Percentiles rank a stretch among this genome's conserved stretches.
phyloP scores from a whole-genome alignment of 2,113 vertebrate species.

The Chiloscyllium plagiosum region DNA sequence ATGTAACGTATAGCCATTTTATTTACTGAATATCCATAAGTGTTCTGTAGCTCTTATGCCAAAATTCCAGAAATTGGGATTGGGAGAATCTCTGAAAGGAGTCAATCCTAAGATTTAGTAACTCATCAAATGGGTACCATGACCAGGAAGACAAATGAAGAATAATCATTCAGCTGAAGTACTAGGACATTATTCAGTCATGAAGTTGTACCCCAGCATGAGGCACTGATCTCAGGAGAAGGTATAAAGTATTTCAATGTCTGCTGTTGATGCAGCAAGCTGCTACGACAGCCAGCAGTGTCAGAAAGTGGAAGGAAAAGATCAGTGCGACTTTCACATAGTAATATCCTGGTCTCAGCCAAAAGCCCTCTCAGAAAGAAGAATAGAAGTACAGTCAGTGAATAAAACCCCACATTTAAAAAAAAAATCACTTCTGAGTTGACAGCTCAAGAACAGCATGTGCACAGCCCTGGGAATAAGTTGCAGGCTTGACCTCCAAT shows the following conservation, averaged over 20 bases:
- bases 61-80: neutral
- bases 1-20: neutral
- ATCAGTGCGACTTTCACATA: neutral
- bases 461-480: slow-evolving; percentile 4
- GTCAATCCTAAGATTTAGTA: neutral
- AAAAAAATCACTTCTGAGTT: neutral
- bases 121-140: neutral
- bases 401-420: neutral
- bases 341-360: neutral
- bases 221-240: neutral
- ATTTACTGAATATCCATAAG: neutral
- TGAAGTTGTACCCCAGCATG: neutral
- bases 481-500: slow-evolving; percentile 12
- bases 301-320: neutral
- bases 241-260: neutral
- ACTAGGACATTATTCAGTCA: neutral
- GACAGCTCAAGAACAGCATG: slow-evolving; percentile 18
- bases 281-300: no score
- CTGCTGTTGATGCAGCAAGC: neutral
- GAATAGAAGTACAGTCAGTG: neutral
- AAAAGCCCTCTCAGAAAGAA: neutral
- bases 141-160: neutral
- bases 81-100: neutral
- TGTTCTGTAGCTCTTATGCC: neutral
- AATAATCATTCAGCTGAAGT: neutral